Evolutionary conservation across 2,797 vertebrate genomes (phyloP).

Genomic region (Sebastes trivittatus): DNA sequence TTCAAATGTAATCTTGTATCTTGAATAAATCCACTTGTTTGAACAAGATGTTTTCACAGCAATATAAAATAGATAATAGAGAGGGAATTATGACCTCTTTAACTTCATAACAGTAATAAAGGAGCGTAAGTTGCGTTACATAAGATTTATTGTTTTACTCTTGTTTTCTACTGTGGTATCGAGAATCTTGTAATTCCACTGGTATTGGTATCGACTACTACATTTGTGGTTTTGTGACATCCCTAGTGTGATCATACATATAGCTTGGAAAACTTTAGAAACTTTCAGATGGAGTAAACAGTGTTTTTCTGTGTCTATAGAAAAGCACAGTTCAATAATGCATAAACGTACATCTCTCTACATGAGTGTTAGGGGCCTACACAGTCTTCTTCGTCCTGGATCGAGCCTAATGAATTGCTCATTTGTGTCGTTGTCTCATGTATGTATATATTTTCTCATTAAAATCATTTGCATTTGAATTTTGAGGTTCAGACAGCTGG

Average conservation of each 20-base stretch:
- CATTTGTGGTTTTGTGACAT: too few relatives aligned
- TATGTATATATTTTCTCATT: constrained; percentile 14
- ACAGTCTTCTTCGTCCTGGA: background rate
- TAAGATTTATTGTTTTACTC: too few relatives aligned
- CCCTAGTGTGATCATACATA: background rate
- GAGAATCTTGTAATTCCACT: too few relatives aligned
- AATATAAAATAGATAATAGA: too few relatives aligned
- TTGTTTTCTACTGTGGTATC: too few relatives aligned
- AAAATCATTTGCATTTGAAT: constrained; percentile 21
- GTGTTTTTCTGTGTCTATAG: background rate
- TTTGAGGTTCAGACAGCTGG: background rate
- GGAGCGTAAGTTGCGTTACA: too few relatives aligned
- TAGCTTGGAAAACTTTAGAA: background rate
- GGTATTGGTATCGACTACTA: too few relatives aligned
- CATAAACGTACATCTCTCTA: background rate
- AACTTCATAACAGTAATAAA: too few relatives aligned
- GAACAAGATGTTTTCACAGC: too few relatives aligned
- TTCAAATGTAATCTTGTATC: too few relatives aligned
- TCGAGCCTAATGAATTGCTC: constrained; percentile 8
- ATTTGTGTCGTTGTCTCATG: background rate
- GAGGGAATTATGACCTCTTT: too few relatives aligned
- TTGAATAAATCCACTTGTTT: too few relatives aligned
- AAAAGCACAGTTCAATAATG: background rate
- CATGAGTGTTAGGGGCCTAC: background rate
- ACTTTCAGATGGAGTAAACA: background rate